These are phyloP conservation scores for Ctenodactylus gundi DNA, from an alignment of 2,113 vertebrate genomes.

Conservation along the genomic window DNA sequence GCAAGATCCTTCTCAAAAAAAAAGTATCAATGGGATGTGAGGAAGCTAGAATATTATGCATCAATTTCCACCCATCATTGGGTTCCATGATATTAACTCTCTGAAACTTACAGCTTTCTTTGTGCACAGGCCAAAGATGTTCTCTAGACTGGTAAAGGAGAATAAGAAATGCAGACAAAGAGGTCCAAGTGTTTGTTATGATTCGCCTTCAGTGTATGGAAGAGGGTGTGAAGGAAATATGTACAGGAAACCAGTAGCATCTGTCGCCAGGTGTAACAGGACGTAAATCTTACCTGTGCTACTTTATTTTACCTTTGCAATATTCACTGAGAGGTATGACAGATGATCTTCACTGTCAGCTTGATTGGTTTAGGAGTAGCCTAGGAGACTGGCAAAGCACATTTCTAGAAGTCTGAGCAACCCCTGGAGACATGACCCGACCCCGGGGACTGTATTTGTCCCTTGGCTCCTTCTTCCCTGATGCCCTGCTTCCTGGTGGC, in stretches of 20 bases:
- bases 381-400: too few relatives aligned
- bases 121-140: not conserved
- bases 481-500: too few relatives aligned
- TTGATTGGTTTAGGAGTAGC: too few relatives aligned
- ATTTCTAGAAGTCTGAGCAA: too few relatives aligned
- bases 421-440: too few relatives aligned
- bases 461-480: too few relatives aligned
- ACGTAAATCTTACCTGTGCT: not conserved
- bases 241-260: constrained; percentile 16
- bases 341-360: too few relatives aligned
- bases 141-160: not conserved
- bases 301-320: too few relatives aligned
- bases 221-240: not conserved
- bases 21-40: not conserved
- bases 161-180: not conserved
- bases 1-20: too few relatives aligned
- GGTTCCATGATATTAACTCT: not conserved
- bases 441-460: too few relatives aligned
- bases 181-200: not conserved
- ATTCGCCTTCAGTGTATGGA: not conserved
- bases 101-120: not conserved
- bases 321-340: too few relatives aligned
- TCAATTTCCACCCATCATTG: not conserved
- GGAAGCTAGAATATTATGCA: not conserved
- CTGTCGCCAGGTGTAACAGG: not conserved